These are phyloP conservation scores for Aphis gossypii DNA, from an alignment of 1,140 invertebrate species.

Conservation along the genomic window DNA sequence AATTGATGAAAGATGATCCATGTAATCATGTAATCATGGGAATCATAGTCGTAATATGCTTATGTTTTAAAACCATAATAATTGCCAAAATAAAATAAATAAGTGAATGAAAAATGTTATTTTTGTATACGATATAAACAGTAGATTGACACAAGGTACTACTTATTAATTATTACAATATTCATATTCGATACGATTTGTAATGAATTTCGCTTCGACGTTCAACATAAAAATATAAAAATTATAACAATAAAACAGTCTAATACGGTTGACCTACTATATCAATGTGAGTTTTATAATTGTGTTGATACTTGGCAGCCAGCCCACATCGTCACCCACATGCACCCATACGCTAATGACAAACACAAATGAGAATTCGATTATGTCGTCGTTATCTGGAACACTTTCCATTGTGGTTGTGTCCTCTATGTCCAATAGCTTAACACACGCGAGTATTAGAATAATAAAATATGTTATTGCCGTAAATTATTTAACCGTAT, in stretches of 20 bases:
- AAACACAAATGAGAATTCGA: constrained; percentile 36
- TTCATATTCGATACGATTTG: not conserved
- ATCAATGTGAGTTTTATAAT: not conserved
- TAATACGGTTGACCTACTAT: constrained; percentile 43
- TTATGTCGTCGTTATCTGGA: constrained; percentile 26
- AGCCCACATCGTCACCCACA: constrained; percentile 34
- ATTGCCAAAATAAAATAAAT: not conserved
- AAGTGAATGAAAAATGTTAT: not conserved
- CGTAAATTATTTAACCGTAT: not conserved
- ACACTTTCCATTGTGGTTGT: constrained; percentile 9
- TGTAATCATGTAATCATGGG: not conserved
- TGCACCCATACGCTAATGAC: not conserved
- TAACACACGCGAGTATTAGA: not conserved
- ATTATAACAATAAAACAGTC: not conserved
- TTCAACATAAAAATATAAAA: not conserved
- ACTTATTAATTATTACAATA: not conserved
- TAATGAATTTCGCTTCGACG: not conserved
- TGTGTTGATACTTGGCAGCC: not conserved
- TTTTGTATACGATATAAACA: not conserved
- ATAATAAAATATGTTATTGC: not conserved
- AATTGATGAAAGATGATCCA: not conserved
- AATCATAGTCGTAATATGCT: not conserved
- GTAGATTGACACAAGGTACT: not conserved
- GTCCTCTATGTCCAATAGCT: not conserved
- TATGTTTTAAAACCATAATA: not conserved